phyloP scores from a whole-genome alignment of 2,797 vertebrate species.

The Simalia tracyae region DNA sequence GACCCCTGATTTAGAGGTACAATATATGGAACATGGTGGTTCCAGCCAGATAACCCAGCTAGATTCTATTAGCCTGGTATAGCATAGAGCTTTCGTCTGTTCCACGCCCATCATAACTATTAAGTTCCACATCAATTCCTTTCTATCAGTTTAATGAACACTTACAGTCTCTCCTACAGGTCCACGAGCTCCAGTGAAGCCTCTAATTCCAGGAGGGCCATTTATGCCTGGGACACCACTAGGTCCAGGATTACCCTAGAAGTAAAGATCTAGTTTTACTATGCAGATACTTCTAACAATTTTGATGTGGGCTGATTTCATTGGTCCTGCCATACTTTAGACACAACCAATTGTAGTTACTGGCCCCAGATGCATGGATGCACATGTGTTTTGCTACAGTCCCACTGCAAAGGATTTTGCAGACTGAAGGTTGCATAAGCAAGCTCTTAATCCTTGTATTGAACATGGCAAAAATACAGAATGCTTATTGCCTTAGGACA shows the following conservation, averaged over 20 bases:
- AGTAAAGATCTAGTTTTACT: background rate
- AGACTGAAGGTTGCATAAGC: background rate
- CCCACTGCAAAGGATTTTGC: background rate
- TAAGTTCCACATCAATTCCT: background rate
- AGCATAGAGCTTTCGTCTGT: background rate
- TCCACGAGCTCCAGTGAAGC: conserved; percentile 85
- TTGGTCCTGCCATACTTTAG: background rate
- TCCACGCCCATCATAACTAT: no score
- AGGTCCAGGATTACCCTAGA: conserved; percentile 89
- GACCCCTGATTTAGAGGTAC: background rate
- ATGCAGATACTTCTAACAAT: background rate
- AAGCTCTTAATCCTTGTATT: background rate
- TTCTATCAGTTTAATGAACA: background rate
- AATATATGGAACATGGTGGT: background rate
- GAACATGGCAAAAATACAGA: background rate
- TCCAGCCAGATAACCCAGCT: background rate
- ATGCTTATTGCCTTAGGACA: background rate
- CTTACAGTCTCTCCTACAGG: conserved; percentile 80
- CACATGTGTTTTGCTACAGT: background rate
- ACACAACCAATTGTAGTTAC: background rate
- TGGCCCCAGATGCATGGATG: background rate
- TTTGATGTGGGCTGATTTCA: background rate
- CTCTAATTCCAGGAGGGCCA: conserved; percentile 83
- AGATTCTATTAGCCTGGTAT: background rate
- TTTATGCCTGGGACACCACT: conserved; percentile 82